Percentiles rank a stretch among this genome's conserved stretches.
Conservation (phyloP, 1,140 invertebrate species). For the Leptestheria dahalacensis region DNA sequence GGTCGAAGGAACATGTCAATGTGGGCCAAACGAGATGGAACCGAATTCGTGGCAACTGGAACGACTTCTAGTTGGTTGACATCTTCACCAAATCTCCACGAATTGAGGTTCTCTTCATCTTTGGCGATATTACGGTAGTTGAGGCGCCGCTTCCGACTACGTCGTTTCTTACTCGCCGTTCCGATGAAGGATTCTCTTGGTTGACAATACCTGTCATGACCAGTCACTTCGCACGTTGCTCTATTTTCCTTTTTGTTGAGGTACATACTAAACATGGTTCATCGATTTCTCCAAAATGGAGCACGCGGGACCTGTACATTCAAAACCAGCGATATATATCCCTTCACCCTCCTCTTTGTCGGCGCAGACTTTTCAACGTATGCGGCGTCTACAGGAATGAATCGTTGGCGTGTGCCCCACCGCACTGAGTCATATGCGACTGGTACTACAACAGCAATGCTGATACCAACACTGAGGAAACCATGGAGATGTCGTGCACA, state of each 20-base stretch:
- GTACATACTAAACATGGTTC: neutral
- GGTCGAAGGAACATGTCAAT: too few relatives aligned
- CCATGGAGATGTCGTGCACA: neutral
- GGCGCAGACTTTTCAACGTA: neutral
- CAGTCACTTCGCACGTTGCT: conserved; percentile 4
- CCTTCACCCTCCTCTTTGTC: neutral
- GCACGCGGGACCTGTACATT: neutral
- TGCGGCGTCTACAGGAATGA: too few relatives aligned
- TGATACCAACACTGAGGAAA: neutral
- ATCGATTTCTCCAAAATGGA: neutral
- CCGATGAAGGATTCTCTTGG: conserved; percentile 26
- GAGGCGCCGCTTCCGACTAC: conserved; percentile 22
- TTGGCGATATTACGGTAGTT: conserved; percentile 26
- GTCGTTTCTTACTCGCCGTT: conserved; percentile 15
- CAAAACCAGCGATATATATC: neutral
- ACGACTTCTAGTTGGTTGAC: conserved; percentile 43
- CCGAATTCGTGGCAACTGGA: too few relatives aligned
- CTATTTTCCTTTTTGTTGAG: neutral
- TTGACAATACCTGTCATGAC: conserved; percentile 14
- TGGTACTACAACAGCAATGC: too few relatives aligned
- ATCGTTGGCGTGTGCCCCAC: neutral
- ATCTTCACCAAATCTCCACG: conserved; percentile 50
- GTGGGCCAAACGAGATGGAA: too few relatives aligned
- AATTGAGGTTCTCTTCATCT: conserved; percentile 48
- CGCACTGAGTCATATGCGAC: neutral